Evolutionary conservation across 2,888 invertebrate species (phyloP).

Genomic region (Palloptera scutellata): DNA sequence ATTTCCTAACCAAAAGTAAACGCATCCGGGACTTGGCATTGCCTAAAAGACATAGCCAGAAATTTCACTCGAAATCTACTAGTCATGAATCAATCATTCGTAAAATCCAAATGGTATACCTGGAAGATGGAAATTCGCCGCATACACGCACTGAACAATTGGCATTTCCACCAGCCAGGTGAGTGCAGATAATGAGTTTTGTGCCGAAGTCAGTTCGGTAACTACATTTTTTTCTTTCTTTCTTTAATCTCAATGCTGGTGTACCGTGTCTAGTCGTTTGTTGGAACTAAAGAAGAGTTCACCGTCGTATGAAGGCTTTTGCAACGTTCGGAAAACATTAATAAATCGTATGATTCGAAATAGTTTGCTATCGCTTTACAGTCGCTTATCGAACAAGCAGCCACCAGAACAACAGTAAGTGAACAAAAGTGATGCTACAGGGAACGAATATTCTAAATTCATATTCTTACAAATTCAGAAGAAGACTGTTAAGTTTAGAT

Average conservation of each 20-base stretch:
- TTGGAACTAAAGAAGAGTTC: slow-evolving; percentile 30
- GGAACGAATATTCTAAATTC: neutral
- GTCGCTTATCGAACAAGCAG: slow-evolving; percentile 42
- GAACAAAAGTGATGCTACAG: neutral
- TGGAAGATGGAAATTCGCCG: slow-evolving; percentile 25
- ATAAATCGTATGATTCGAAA: slow-evolving; percentile 41
- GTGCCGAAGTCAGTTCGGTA: neutral
- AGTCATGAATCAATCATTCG: slow-evolving; percentile 13
- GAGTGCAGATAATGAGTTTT: slow-evolving; percentile 11
- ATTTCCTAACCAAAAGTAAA: slow-evolving; percentile 17
- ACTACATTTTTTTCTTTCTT: slow-evolving; percentile 5
- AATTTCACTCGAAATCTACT: slow-evolving; percentile 9
- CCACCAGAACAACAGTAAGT: slow-evolving; percentile 37
- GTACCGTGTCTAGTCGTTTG: slow-evolving; percentile 22
- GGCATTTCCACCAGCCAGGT: slow-evolving; percentile 41
- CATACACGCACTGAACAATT: slow-evolving; percentile 43
- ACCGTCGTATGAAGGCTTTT: slow-evolving; percentile 20
- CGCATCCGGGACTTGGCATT: slow-evolving; percentile 23
- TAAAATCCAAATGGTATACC: slow-evolving; percentile 16
- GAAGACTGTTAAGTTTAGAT: neutral
- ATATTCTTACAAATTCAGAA: too few relatives aligned
- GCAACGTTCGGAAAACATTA: slow-evolving; percentile 16
- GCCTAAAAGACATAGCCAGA: slow-evolving; percentile 16
- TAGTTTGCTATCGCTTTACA: slow-evolving; percentile 45
- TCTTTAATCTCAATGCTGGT: too few relatives aligned